Conservation (phyloP, 92 coral and sea anemone species). For the Blastomussa wellsi region DNA sequence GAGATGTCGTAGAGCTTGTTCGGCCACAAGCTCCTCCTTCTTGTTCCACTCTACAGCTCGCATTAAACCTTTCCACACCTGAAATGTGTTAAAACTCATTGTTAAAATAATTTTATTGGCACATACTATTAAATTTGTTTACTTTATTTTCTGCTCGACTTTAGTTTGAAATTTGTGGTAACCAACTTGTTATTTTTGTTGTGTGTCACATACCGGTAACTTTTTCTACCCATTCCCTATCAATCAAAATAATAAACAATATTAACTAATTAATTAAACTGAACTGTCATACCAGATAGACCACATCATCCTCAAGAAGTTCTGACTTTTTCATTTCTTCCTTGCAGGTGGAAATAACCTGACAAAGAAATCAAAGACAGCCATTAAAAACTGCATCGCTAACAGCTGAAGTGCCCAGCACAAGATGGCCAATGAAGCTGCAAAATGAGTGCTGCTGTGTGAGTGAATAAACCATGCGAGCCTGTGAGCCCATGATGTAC, state of each 20-base stretch:
- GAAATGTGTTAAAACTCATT: not conserved
- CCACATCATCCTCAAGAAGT: slow-evolving; percentile 83
- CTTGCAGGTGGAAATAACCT: slow-evolving; percentile 77
- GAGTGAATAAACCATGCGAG: too few species aligned
- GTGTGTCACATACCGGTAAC: too few species aligned
- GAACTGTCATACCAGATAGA: slow-evolving; percentile 67
- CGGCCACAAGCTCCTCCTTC: slow-evolving; percentile 94
- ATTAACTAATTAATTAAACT: not conserved
- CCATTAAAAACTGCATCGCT: not conserved
- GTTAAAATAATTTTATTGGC: too few species aligned
- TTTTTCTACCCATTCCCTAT: too few species aligned
- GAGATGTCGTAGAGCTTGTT: slow-evolving; percentile 93
- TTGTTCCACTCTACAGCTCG: slow-evolving; percentile 97
- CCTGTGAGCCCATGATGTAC: too few species aligned
- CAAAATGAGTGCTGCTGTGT: too few species aligned
- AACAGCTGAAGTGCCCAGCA: too few species aligned
- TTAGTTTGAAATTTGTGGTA: too few species aligned
- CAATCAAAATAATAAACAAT: not conserved
- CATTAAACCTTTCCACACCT: slow-evolving; percentile 98
- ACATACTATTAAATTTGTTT: too few species aligned
- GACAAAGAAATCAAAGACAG: slow-evolving; percentile 26
- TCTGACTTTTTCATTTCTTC: slow-evolving; percentile 82
- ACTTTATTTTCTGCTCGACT: too few species aligned
- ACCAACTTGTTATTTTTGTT: too few species aligned
- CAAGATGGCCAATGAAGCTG: too few species aligned